These are phyloP conservation scores for Phoxinus dragarum DNA, from an alignment of 2,797 vertebrate genomes.

Conservation along the genomic window DNA sequence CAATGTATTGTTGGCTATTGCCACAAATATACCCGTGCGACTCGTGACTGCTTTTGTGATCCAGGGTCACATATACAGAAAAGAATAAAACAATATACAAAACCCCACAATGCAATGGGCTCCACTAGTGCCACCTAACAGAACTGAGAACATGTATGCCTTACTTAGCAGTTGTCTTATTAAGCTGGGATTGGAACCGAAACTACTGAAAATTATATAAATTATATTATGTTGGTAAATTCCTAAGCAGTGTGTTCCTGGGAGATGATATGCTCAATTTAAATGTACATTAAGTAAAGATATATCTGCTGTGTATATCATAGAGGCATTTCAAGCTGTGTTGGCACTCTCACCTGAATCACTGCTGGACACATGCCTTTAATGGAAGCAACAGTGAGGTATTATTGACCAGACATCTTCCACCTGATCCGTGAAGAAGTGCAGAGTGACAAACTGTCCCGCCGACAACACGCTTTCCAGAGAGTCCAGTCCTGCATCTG, in stretches of 20 bases:
- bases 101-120: not conserved
- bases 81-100: not conserved
- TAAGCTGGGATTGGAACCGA: not conserved
- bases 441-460: conserved; percentile 18
- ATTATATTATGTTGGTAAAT: not conserved
- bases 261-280: not conserved
- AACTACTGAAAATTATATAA: not conserved
- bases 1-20: too few relatives aligned
- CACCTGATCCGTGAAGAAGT: conserved; percentile 1
- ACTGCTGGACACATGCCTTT: conserved; percentile 12
- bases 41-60: too few relatives aligned
- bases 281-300: not conserved
- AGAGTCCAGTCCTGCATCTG: not conserved
- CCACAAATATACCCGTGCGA: too few relatives aligned
- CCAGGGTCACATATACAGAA: too few relatives aligned
- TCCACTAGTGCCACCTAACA: not conserved
- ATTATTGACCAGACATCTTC: conserved; percentile 9
- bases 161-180: not conserved
- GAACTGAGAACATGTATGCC: not conserved
- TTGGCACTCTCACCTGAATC: conserved; percentile 18
- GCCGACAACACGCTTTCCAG: not conserved
- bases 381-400: conserved; percentile 1
- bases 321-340: not conserved
- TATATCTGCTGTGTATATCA: not conserved
- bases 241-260: not conserved